Base-by-base conservation (phyloP, 1,140 invertebrate species). In the Arion vulgaris region DNA sequence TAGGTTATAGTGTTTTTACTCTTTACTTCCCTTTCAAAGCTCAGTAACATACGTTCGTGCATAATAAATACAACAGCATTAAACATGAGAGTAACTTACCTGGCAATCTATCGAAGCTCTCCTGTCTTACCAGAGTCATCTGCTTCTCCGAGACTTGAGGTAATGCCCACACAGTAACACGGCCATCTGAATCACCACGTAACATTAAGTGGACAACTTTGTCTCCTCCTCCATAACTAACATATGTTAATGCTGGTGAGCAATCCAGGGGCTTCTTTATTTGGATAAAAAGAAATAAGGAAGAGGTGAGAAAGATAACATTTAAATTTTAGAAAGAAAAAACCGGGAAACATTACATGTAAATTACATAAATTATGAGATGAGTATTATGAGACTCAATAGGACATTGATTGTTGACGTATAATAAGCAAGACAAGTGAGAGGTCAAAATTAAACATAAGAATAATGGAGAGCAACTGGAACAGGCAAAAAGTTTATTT, bases 141-240 rank as follows among this genome's bases (percentile, higher is more conserved):
- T 96, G 95, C 76, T 94, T 94, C 66, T 94, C 92, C 0, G 94
- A 94, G 11, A 96, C 94, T 62, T 98, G 96, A 15, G 97, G 97
- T 39, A 98, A 95, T 82, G 94, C 95, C 97, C 97, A 98, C 23
- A 97, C 93, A 26, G 95, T 94, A 23, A 99, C 94, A 34, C 95
- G 95, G 4, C 97, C 97, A 88, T 97, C 95, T 0, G 96, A 97
- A 92, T 99, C 97, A 0, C 97, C 97, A 17, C 97, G 93, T 13
- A 98, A 88, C 28, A 98, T 89, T 86, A 97, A 94, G 71, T 96
- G 95, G 7, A 94, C 87, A 13, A 45, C 36, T 19, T 80, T 83
- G 51, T 87, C 86, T 49, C 86, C 86, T 38, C 82, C 83, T 49
- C 94, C 93, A 51, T 94, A 95, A 57, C 94, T 94, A 45, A 96